Conservation (phyloP, 2,113 vertebrate genomes). For the Lagopus leucura region DNA sequence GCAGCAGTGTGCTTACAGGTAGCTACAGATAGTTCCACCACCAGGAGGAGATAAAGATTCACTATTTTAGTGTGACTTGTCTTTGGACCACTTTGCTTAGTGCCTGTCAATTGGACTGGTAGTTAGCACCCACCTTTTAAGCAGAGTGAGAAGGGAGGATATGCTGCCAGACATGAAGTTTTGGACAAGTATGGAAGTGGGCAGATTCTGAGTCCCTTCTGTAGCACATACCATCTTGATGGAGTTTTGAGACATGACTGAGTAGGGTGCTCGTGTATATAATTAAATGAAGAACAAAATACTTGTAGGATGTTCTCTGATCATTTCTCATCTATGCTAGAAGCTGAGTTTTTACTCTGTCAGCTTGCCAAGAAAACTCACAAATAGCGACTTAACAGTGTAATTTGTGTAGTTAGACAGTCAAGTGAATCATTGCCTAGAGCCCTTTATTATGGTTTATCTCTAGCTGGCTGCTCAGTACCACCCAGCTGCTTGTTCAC, state of each 20-base stretch:
- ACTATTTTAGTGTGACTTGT: neutral
- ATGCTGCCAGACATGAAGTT: neutral
- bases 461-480: neutral
- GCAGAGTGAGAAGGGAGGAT: neutral
- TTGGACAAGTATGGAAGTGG: neutral
- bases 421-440: neutral
- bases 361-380: neutral
- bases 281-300: neutral
- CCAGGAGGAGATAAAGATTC: neutral
- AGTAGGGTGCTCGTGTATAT: neutral
- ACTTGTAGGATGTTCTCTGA: neutral
- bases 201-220: neutral
- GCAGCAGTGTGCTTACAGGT: neutral
- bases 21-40: neutral
- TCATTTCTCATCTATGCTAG: neutral
- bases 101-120: neutral
- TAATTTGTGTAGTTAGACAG: neutral
- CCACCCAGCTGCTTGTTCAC: neutral
- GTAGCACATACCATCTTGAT: neutral
- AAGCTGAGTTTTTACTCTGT: neutral
- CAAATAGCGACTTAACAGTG: neutral
- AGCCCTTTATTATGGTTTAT: neutral
- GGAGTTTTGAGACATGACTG: neutral
- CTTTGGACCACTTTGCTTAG: neutral
- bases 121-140: neutral